These are phyloP conservation scores for Acridotheres tristis DNA, from an alignment of 2,797 vertebrate genomes.

Conservation along the genomic window DNA sequence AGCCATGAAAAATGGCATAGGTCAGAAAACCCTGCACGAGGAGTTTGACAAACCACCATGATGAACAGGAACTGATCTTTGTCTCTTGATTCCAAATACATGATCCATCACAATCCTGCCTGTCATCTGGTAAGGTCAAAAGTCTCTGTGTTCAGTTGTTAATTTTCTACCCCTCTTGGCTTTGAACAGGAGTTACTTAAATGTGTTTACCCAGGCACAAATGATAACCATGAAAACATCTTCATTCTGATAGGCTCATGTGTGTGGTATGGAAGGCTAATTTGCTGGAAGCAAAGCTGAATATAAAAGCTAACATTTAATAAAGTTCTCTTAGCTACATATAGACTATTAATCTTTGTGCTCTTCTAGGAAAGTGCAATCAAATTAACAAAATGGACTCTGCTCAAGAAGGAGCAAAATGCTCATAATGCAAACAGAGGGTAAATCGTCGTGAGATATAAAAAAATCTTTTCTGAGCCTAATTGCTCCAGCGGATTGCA, in stretches of 20 bases:
- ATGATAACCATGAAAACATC: not conserved
- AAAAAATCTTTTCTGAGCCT: not conserved
- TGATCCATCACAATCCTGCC: not conserved
- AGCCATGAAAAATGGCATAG: not conserved
- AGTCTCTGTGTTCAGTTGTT: not conserved
- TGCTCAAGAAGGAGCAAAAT: not conserved
- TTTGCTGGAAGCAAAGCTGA: not conserved
- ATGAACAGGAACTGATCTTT: not conserved
- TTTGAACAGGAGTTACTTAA: not conserved
- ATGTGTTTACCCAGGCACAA: not conserved
- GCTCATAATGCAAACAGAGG: not conserved
- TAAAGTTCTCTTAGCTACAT: not conserved
- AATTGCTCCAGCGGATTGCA: not conserved
- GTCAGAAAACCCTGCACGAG: not conserved
- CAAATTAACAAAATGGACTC: not conserved
- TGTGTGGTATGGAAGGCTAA: not conserved
- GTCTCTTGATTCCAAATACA: not conserved
- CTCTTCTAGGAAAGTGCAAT: not conserved
- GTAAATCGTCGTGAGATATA: accelerated
- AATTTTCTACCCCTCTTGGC: not conserved
- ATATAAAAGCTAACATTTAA: not conserved
- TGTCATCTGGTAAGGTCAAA: not conserved
- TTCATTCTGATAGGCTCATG: not conserved
- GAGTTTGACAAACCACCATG: not conserved
- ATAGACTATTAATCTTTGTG: not conserved